phyloP scores from a whole-genome alignment of 2,888 invertebrate species.

The Cosmorhoe ocellata region DNA sequence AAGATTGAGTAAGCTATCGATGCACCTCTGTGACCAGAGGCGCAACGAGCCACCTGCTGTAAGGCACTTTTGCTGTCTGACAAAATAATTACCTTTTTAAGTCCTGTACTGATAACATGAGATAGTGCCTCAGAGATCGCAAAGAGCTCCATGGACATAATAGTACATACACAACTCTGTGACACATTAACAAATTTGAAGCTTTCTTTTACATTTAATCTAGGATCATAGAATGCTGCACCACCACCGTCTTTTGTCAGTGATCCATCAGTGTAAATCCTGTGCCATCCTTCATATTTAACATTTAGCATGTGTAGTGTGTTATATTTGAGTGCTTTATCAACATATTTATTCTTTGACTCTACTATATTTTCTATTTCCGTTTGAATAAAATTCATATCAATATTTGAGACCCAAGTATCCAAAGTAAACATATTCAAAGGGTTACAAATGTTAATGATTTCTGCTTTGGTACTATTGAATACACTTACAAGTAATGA shows the following conservation, averaged over 20 bases:
- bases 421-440: background rate
- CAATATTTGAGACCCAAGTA: constrained; percentile 1
- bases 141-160: constrained; percentile 2
- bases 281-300: background rate
- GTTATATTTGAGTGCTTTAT: background rate
- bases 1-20: constrained; percentile 14
- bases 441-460: background rate
- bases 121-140: constrained; percentile 10
- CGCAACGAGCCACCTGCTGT: constrained; percentile 18
- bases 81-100: constrained; percentile 7
- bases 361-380: background rate
- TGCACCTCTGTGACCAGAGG: constrained; percentile 19
- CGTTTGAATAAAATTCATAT: background rate
- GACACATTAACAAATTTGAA: background rate
- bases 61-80: constrained; percentile 14
- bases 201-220: background rate
- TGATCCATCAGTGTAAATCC: constrained; percentile 2
- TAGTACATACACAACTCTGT: background rate
- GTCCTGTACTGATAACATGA: background rate
- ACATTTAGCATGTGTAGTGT: constrained; percentile 4
- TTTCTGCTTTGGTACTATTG: background rate
- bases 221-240: background rate
- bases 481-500: background rate
- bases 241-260: background rate
- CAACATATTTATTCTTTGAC: constrained; percentile 6